A percentile compares a stretch with the other conserved stretches of the same genome.
Evolutionary conservation across 2,797 vertebrate genomes (phyloP).

Genomic region (Pogoniulus pusillus): DNA sequence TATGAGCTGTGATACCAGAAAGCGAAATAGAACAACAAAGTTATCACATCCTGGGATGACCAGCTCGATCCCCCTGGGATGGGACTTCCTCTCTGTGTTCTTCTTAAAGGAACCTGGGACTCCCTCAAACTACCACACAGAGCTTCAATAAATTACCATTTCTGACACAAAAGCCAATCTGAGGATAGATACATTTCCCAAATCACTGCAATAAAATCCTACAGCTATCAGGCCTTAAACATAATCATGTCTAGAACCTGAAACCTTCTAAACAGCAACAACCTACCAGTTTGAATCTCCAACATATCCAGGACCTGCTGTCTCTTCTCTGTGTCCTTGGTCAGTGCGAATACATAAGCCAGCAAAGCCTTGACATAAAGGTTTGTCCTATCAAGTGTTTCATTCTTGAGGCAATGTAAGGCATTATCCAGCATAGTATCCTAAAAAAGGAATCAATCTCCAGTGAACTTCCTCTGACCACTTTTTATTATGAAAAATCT

Average conservation of each 20-base stretch:
- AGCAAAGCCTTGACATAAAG: slow-evolving; percentile 81
- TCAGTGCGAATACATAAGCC: slow-evolving; percentile 84
- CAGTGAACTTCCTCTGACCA: neutral
- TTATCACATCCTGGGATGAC: too few relatives aligned
- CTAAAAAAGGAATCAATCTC: slow-evolving; percentile 50
- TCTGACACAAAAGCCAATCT: neutral
- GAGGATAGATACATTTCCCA: neutral
- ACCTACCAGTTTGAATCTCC: slow-evolving; percentile 40
- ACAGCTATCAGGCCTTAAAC: neutral
- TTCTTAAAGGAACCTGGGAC: too few relatives aligned
- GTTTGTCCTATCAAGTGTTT: slow-evolving; percentile 63
- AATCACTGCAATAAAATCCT: neutral
- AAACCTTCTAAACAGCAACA: neutral
- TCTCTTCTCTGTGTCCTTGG: slow-evolving; percentile 53
- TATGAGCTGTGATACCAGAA: too few relatives aligned
- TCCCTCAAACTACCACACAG: too few relatives aligned
- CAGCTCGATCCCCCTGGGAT: too few relatives aligned
- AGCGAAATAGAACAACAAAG: too few relatives aligned
- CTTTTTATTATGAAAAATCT: neutral
- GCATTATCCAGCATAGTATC: slow-evolving; percentile 68
- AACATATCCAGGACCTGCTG: slow-evolving; percentile 33
- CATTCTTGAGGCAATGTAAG: slow-evolving; percentile 72
- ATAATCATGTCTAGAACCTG: neutral
- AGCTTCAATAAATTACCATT: neutral
- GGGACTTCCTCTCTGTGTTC: too few relatives aligned